Evolutionary conservation across 2,113 vertebrate species (phyloP), one percentile per base, ranked within the genome.

Genomic region (Poeciliopsis occidentalis): DNA sequence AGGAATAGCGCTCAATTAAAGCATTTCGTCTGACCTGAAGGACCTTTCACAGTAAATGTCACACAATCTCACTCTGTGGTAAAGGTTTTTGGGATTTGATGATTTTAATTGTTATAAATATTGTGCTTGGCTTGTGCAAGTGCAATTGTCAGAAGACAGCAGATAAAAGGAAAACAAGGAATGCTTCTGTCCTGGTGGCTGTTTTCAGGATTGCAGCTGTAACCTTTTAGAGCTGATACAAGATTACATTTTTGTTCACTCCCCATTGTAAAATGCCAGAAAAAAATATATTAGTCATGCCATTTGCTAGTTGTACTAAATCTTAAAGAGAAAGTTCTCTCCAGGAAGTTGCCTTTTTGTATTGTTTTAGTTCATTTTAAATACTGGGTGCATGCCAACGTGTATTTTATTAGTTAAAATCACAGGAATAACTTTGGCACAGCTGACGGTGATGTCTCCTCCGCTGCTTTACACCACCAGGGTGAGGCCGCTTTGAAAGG

Each of bases 401-500:
- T 47, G 44, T 47, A 19, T 47, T 47, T 17, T 47, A 19, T 47
- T 47, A 17, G 44, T 47, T 47, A 4, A 47, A 47, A 47, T 47
- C 44, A 19, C 17, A 47, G 1, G 4, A 47, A 47, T 47, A 47
- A 19, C 44, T 47, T 47, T 5, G 4, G 1, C 44, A 19, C 44
- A 47, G 44, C 44, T 47, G 44, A 17, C 44, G 19, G 17, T 47
- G 44, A 47, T 19, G 4, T 47, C 15, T 47, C 44, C 17, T 4
- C 44, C 32, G 0, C 8, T 24, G 63, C 76, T 75, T 74, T 87
- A 77, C 15, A 75, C 76, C 76, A 67, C 67, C 44, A 51, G 44
- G 44, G 44, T 75, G 68, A 82, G n/a, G 61, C 83, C 62, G 65
- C 71, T 75, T 77, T 75, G 67, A 85, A 75, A 85, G 47, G 22